Percentiles rank a stretch among this genome's conserved stretches.
These are phyloP conservation scores for Aythya baeri DNA, from an alignment of 2,113 vertebrate genomes.

Conservation along the genomic window DNA sequence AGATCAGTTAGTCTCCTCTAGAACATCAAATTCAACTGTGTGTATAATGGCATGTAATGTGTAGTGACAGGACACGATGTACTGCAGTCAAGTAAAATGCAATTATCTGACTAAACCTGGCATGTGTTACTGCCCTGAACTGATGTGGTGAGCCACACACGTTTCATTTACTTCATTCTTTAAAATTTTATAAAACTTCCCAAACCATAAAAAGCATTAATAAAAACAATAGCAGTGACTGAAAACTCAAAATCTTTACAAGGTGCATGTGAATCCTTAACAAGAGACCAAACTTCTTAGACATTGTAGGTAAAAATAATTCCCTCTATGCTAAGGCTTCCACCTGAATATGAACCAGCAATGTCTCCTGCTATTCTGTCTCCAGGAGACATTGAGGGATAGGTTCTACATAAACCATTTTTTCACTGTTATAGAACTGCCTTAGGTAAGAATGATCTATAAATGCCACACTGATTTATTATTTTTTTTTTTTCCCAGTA, in stretches of 20 bases:
- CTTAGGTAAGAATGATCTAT: background rate
- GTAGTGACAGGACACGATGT: background rate
- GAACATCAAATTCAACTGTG: background rate
- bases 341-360: background rate
- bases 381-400: background rate
- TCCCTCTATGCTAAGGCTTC: background rate
- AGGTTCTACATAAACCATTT: background rate
- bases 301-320: background rate
- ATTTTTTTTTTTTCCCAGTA: background rate
- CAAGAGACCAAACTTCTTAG: background rate
- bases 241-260: background rate
- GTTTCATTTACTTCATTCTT: background rate
- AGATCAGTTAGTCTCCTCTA: background rate
- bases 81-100: background rate
- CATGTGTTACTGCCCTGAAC: background rate
- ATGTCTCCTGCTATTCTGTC: background rate
- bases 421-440: background rate
- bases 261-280: background rate
- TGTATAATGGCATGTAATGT: too few relatives aligned
- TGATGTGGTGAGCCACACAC: background rate
- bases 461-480: background rate
- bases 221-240: background rate
- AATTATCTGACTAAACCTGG: background rate
- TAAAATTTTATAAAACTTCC: background rate
- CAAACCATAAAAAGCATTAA: background rate